Base-by-base conservation (phyloP, 2,888 invertebrate genomes). In the Teleogryllus oceanicus region DNA sequence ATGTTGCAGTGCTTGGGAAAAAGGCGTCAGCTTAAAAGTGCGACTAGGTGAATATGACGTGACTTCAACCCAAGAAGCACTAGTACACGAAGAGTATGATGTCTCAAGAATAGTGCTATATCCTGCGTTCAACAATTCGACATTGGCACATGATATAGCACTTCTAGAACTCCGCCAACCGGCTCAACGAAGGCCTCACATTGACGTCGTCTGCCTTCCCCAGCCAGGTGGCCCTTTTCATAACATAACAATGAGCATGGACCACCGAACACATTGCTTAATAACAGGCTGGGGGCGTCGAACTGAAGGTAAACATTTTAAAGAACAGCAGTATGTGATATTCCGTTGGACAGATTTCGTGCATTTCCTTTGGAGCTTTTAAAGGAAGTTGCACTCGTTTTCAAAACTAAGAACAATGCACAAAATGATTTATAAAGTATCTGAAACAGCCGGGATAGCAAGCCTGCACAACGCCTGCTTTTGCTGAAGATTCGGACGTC, bases 21-120 rank as follows among this genome's bases (percentile, higher is more conserved):
- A 18, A 50, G 77, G n/a, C n/a, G 49, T 12, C 77, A 37, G 20
- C 49, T 82, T 88, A 75, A 87, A 88, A 84, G 85, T 87, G 18
- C 85, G 88, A 4, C 84, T 87, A 20, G 88, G 88, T 13, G 88
- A 88, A 82, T 86, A 86, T 81, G 87, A 88, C 82, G 87, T 88
- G 12, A 86, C 86, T 50, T 84, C 85, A 5, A 86, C 85, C 8
- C 83, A 83, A 5, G 87, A 88, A 82, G 83, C 85, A 1, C 83
- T 86, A 12, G 84, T 84, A 3, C 87, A 87, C 81, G 86, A 87
- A 81, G 88, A 88, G 81, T 84, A 85, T 79, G 84, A 84, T 79
- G 84, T 84, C 12, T 80, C 83, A 4, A 75, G 81, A 50, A 83
- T 86, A 11, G 82, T 85, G 24, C 81, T 86, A 24, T 85, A 87